These are phyloP conservation scores for Acanthurus tractus DNA, from an alignment of 2,797 vertebrate species.

Conservation along the genomic window DNA sequence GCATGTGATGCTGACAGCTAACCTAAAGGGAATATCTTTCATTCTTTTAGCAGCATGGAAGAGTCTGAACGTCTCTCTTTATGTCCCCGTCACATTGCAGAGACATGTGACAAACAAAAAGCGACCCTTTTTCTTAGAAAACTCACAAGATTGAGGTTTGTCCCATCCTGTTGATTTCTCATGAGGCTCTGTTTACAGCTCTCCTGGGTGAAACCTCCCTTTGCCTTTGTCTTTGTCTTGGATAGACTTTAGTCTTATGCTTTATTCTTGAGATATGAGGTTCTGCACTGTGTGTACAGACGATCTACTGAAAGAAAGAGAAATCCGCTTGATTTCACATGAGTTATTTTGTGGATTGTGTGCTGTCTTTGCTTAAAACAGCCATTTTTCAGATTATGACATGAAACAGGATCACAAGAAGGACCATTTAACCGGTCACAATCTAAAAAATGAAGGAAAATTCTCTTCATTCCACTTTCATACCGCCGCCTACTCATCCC, in stretches of 20 bases:
- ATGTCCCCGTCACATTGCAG: conserved; percentile 17
- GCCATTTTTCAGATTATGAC: conserved; percentile 41
- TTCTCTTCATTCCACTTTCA: conserved; percentile 45
- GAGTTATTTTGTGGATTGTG: conserved; percentile 1
- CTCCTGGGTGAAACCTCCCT: conserved; percentile 14
- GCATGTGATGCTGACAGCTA: conserved; percentile 18
- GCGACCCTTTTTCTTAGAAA: not conserved
- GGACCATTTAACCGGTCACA: conserved; percentile 32
- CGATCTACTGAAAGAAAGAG: conserved; percentile 8
- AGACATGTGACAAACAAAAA: conserved; percentile 12
- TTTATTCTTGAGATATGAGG: conserved; percentile 14
- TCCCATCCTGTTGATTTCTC: conserved; percentile 38
- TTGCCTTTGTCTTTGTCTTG: conserved; percentile 19
- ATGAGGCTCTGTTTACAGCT: conserved; percentile 26
- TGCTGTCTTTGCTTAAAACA: conserved; percentile 24
- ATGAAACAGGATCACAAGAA: conserved; percentile 38
- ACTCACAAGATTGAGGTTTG: not conserved
- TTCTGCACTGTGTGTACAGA: not conserved
- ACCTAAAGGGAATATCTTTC: conserved; percentile 6
- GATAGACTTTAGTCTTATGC: conserved; percentile 13
- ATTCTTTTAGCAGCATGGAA: conserved; percentile 8
- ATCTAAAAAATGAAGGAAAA: conserved; percentile 47
- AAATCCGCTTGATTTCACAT: conserved; percentile 10
- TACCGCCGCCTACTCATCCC: conserved; percentile 41
- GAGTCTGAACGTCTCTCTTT: not conserved